phyloP scores from a whole-genome alignment of 1,140 invertebrate species.

The Homarus americanus region DNA sequence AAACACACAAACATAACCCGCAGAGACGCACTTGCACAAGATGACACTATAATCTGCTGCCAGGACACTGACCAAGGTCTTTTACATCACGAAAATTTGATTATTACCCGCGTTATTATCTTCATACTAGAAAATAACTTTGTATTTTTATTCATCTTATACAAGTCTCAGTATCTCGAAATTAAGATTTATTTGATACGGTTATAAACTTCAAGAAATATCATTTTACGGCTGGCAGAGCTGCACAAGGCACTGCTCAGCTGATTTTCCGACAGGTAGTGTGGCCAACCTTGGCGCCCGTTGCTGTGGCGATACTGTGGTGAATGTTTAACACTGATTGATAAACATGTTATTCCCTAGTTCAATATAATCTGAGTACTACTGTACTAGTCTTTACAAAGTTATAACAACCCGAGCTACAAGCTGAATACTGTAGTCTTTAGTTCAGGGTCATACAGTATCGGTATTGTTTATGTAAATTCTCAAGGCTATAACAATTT shows the following conservation, averaged over 20 bases:
- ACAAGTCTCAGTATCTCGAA: background rate
- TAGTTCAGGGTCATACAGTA: background rate
- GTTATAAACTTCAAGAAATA: no score
- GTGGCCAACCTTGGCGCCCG: conserved; percentile 25
- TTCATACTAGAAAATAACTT: background rate
- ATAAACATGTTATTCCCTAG: background rate
- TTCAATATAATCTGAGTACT: background rate
- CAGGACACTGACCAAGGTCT: background rate
- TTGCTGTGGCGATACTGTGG: background rate
- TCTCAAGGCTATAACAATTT: no score
- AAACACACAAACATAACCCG: conserved; percentile 47
- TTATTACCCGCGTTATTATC: no score
- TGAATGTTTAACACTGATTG: background rate
- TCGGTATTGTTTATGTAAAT: no score
- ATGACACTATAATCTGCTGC: conserved; percentile 55
- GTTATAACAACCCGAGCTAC: background rate
- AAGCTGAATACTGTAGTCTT: background rate
- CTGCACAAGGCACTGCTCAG: background rate
- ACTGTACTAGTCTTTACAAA: background rate
- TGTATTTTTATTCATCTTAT: background rate
- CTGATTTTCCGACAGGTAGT: conserved; percentile 56
- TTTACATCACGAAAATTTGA: background rate
- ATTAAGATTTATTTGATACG: background rate
- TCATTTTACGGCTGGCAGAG: background rate
- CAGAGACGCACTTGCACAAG: conserved; percentile 43